A percentile compares a stretch with the other conserved stretches of the same genome.
Evolutionary conservation across 2,888 invertebrate species (phyloP).

Genomic region (Pyrochroa serraticornis): DNA sequence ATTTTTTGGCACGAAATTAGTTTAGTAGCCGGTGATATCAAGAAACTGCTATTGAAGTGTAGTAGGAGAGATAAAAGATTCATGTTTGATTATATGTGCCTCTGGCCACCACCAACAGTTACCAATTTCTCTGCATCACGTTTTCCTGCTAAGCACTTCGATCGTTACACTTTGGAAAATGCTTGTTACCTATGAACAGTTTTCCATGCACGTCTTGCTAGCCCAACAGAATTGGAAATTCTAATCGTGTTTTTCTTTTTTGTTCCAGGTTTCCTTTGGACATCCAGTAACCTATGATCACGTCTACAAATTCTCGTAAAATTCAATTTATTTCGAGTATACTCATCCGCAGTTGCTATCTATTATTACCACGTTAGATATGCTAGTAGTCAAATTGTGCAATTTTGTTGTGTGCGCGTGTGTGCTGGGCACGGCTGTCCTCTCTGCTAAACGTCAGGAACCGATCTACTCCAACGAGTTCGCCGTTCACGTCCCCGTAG

Average conservation of each 20-base stretch:
- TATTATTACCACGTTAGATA: slow-evolving; percentile 19
- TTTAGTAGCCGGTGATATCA: too few relatives aligned
- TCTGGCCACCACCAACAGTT: too few relatives aligned
- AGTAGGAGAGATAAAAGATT: too few relatives aligned
- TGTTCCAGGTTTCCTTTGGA: slow-evolving; percentile 18
- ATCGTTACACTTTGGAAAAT: neutral
- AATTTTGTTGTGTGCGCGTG: slow-evolving; percentile 39
- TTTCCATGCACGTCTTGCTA: too few relatives aligned
- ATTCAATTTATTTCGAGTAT: slow-evolving; percentile 9
- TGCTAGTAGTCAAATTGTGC: slow-evolving; percentile 41
- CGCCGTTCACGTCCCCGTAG: slow-evolving; percentile 83
- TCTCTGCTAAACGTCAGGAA: slow-evolving; percentile 23
- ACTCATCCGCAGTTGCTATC: slow-evolving; percentile 6
- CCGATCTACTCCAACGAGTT: slow-evolving; percentile 80
- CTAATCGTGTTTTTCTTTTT: neutral
- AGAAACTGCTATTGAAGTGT: too few relatives aligned
- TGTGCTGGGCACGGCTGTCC: slow-evolving; percentile 29
- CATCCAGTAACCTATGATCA: slow-evolving; percentile 22
- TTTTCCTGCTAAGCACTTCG: too few relatives aligned
- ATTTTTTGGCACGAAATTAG: too few relatives aligned
- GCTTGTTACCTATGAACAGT: neutral
- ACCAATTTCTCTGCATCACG: too few relatives aligned
- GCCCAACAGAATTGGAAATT: neutral
- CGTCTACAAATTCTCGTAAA: slow-evolving; percentile 10
- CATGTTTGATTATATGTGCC: too few relatives aligned